Base-by-base conservation (phyloP, 2,797 vertebrate genomes). In the Pseudopleuronectes americanus region DNA sequence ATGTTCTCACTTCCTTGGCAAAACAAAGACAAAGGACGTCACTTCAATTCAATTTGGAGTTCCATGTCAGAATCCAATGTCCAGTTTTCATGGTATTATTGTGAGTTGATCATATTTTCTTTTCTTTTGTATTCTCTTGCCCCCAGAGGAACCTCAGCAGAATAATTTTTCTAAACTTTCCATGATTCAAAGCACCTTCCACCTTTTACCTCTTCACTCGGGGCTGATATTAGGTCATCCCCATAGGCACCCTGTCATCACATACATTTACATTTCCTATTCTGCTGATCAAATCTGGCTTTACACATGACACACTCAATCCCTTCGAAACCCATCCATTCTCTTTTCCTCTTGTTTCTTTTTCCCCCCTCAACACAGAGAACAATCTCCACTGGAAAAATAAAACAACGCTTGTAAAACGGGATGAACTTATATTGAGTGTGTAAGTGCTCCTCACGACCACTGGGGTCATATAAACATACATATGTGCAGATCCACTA, bases 291-390 rank as follows among this genome's bases (percentile, higher is more conserved):
- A 33, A 31, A 48, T 60, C 58, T 26, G 56, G 57, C 54, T 71
- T 49, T 28, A 61, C 55, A 49, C n/a, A 49, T 38, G 21, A 76
- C 14, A 0, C 56, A 49, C 49, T 51, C 64, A 63, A 79, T 12
- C 24, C 55, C 69, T 73, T 81, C 61, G 59, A 43, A 79, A 64
- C 36, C 49, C 51, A 66, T 80, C 38, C 22, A 49, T 38, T 75
- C 23, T 52, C 38, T 55, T 28, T 57, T 49, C 59, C 74, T 57
- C 51, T 8, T 2, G 43, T 1, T 61, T 65, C 31, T 54, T 13
- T 28, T 28, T n/a, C 24, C 10, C 24, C 9, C 55, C 33, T 36
- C 23, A 62, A 67, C 57, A 63, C 38, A 70, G 23, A 52, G 24
- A 68, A 71, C 49, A 9, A 38, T 38, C 21, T 74, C 41, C 64